Evolutionary conservation across 1,140 invertebrate species (phyloP), one percentile per base, ranked within the genome.

Genomic region (Drosophila sucinea): DNA sequence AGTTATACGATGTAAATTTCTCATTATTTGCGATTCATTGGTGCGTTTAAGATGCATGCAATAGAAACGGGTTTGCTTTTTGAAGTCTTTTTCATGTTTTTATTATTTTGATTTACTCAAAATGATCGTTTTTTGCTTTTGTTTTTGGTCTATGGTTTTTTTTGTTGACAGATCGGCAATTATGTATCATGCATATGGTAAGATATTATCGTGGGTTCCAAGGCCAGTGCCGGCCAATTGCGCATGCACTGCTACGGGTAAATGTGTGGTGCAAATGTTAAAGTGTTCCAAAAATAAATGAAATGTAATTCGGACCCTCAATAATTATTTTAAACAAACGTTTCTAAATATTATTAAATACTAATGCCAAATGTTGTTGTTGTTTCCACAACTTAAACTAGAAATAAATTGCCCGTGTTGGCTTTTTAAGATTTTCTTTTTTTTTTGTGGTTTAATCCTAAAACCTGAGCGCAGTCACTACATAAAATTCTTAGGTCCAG

Each of bases 71-170:
- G 23, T 58, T 58, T 35, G 56, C 32, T 25, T 35, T 58, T 58
- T 58, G 56, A 58, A 58, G 56, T 58, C 56, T 58, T 38, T n/a
- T 25, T n/a, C 10, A 3, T 5, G 35, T n/a, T 57, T 58, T 51
- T 58, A 58, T 58, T 58, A 25, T 25, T 61, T 11, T 69, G 57
- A 69, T 32, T 41, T 51, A 51, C 64, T 38, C 40, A 41, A 70
- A 56, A 17, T 47, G 54, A 30, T 11, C 23, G 40, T n/a, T 60
- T 8, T 61, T 35, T 51, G 64, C 33, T 77, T 77, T 73, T 81
- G 66, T 69, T 75, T 61, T 61, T 27, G 44, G 55, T 51, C 73
- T 33, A 81, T 73, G 81, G 77, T 81, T 80, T 44, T 65, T 83
- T 56, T 76, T 55, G 63, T 51, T 72, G 40, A 70, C 47, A 69